Conservation (phyloP, 2,797 vertebrate species). For the Phataginus tetradactyla region DNA sequence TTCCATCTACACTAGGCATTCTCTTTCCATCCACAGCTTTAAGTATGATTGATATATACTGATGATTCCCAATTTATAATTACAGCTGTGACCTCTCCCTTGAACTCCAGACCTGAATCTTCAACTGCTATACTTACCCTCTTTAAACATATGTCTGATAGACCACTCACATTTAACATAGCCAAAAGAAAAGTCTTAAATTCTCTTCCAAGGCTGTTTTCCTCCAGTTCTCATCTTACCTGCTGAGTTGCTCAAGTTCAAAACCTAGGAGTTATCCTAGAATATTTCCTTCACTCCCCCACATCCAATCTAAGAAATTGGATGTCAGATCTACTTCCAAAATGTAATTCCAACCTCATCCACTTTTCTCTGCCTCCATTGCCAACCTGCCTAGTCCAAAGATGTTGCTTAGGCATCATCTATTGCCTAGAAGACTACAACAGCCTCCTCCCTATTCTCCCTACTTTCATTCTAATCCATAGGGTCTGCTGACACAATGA, state of each 20-base stretch:
- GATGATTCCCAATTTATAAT: background rate
- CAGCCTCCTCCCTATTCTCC: background rate
- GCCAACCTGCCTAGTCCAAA: background rate
- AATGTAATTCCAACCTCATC: background rate
- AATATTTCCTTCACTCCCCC: background rate
- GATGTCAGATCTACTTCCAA: background rate
- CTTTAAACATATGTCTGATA: background rate
- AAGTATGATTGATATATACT: background rate
- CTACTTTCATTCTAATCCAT: background rate
- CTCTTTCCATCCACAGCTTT: background rate
- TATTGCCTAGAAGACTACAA: background rate
- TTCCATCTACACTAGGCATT: background rate
- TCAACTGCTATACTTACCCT: background rate
- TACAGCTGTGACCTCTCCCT: background rate
- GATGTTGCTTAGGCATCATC: background rate
- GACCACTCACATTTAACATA: background rate
- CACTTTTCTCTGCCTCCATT: background rate
- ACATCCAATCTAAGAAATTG: background rate
- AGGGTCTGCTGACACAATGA: background rate
- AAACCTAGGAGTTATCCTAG: background rate
- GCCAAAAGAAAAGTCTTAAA: background rate
- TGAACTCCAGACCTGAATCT: background rate
- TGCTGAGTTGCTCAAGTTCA: conserved; percentile 12
- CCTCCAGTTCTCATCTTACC: background rate
- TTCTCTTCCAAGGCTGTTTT: background rate